Conservation (phyloP, 1,140 invertebrate genomes). For the Temnothorax curvispinosus region DNA sequence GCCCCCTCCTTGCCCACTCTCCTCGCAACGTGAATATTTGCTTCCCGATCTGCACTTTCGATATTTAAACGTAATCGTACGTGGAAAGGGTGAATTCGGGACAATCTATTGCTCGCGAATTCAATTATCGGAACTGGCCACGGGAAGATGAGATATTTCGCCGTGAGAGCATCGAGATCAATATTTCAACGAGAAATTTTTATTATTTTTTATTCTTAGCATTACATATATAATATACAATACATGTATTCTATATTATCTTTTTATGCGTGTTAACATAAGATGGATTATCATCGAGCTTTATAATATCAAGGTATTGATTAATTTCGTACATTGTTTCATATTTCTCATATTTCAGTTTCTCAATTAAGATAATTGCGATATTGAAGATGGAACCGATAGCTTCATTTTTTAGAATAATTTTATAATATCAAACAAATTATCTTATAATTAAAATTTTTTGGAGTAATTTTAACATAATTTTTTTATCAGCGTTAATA, state of each 20-base stretch:
- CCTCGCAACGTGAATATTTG: neutral
- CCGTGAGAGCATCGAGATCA: neutral
- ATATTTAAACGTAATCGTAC: slow-evolving; percentile 65
- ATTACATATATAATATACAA: neutral
- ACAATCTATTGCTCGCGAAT: slow-evolving; percentile 19
- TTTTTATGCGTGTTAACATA: neutral
- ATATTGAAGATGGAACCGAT: neutral
- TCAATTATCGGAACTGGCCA: slow-evolving; percentile 61
- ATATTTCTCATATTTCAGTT: slow-evolving; percentile 1
- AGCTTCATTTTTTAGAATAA: slow-evolving; percentile 9
- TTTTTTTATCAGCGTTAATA: slow-evolving; percentile 1
- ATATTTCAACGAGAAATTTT: slow-evolving; percentile 1
- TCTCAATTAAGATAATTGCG: slow-evolving; percentile 1
- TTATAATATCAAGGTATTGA: neutral
- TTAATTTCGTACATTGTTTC: neutral
- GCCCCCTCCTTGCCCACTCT: neutral
- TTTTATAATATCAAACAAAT: slow-evolving; percentile 10
- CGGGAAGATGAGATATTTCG: slow-evolving; percentile 12
- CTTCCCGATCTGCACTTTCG: slow-evolving; percentile 10
- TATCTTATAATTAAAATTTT: slow-evolving; percentile 14
- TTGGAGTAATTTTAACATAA: slow-evolving; percentile 20
- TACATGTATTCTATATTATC: neutral
- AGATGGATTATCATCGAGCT: neutral
- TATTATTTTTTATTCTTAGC: neutral
- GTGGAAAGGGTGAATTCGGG: slow-evolving; percentile 5